Percentiles rank a stretch among this genome's conserved stretches.
Evolutionary conservation across 2,888 invertebrate species (phyloP).

Genomic region (Rhaphigaster nebulosa): DNA sequence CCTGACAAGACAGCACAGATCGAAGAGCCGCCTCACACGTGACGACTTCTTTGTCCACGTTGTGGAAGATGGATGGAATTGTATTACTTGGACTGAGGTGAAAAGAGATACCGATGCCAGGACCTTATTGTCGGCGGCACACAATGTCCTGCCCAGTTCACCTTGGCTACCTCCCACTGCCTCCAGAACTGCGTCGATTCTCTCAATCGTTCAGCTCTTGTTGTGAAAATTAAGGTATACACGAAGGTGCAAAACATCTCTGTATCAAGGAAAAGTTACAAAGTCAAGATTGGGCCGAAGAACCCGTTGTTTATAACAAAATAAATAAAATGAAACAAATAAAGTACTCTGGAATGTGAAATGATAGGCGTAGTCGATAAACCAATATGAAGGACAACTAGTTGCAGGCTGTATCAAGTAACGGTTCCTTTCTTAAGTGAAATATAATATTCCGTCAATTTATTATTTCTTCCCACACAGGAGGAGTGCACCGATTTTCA

Average conservation of each 20-base stretch:
- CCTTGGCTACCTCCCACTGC: not conserved
- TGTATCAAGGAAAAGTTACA: not conserved
- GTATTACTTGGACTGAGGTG: not conserved
- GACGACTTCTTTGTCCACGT: not conserved
- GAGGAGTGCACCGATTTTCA: no score
- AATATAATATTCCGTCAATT: not conserved
- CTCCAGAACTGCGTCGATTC: not conserved
- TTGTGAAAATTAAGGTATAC: not conserved
- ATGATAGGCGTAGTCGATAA: not conserved
- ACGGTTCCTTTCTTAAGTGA: not conserved
- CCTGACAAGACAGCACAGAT: not conserved
- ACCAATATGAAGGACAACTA: not conserved
- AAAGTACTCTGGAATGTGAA: not conserved
- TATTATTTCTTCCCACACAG: no score
- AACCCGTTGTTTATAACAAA: not conserved
- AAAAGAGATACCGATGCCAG: conserved; percentile 6
- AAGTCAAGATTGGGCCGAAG: not conserved
- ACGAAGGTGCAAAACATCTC: not conserved
- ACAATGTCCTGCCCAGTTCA: not conserved
- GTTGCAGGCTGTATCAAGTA: not conserved
- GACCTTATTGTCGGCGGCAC: not conserved
- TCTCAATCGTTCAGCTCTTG: not conserved
- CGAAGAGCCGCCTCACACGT: not conserved
- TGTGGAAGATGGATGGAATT: not conserved
- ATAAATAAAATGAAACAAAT: not conserved